Evolutionary conservation across 1,140 invertebrate species (phyloP).

Genomic region (Thalassaphorura encarpata): DNA sequence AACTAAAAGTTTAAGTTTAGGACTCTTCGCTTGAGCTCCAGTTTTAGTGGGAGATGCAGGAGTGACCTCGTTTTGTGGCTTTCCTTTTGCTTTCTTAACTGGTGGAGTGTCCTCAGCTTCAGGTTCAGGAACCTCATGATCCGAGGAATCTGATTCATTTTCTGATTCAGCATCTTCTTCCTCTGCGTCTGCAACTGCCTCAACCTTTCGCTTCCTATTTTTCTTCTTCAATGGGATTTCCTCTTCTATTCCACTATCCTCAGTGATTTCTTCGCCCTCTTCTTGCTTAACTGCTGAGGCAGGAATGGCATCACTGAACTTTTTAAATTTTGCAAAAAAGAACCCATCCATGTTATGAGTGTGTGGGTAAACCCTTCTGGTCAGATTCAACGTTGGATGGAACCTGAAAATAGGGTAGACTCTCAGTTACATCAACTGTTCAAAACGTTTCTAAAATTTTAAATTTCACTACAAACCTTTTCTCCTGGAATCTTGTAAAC

Average conservation of each 20-base stretch:
- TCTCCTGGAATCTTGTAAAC: slow-evolving; percentile 74
- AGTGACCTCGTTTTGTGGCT: no score
- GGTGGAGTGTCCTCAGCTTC: no score
- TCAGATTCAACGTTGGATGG: slow-evolving; percentile 82
- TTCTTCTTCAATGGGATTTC: no score
- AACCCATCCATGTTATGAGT: slow-evolving; percentile 99
- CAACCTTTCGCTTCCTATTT: no score
- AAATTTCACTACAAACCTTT: slow-evolving; percentile 32
- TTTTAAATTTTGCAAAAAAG: slow-evolving; percentile 97
- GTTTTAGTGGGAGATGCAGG: no score
- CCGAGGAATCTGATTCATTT: no score
- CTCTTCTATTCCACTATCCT: neutral
- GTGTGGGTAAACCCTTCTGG: slow-evolving; percentile 91
- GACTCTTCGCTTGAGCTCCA: no score
- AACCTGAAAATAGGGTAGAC: slow-evolving; percentile 55
- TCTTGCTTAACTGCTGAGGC: neutral
- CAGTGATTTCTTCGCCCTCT: neutral
- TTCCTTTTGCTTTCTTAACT: no score
- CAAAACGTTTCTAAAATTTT: neutral
- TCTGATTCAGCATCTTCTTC: no score
- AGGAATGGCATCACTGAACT: slow-evolving; percentile 76
- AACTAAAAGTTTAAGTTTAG: no score
- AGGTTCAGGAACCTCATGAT: no score
- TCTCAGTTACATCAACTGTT: neutral
- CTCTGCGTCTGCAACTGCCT: no score